A percentile compares a stretch with the other conserved stretches of the same genome.
Conservation (phyloP, 2,888 invertebrate species). For the Allolobophora icterica region DNA sequence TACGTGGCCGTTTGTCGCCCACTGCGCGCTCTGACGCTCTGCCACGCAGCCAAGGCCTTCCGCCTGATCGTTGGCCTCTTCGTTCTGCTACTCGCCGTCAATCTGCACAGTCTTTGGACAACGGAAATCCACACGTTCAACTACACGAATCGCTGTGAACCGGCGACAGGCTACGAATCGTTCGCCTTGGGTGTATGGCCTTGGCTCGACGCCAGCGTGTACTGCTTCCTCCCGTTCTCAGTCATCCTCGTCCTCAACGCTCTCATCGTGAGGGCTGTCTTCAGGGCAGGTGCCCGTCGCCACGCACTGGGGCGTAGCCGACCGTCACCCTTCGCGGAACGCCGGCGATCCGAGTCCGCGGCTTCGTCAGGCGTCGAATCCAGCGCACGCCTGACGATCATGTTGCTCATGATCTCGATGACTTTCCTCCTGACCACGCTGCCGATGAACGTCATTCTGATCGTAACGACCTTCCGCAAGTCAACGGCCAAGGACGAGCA, state of each 20-base stretch:
- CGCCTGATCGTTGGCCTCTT: slow-evolving; percentile 52
- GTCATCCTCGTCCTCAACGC: slow-evolving; percentile 56
- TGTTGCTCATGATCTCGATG: slow-evolving; percentile 46
- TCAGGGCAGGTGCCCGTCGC: slow-evolving; percentile 45
- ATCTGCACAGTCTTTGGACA: slow-evolving; percentile 60
- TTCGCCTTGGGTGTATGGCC: slow-evolving; percentile 56
- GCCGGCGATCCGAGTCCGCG: not conserved
- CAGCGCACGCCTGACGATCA: slow-evolving; percentile 43
- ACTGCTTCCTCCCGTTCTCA: slow-evolving; percentile 59
- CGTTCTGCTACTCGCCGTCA: slow-evolving; percentile 53
- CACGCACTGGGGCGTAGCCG: not conserved
- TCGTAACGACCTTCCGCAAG: slow-evolving; percentile 39
- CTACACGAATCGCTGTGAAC: slow-evolving; percentile 40
- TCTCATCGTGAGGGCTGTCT: slow-evolving; percentile 57
- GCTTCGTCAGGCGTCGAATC: slow-evolving; percentile 31
- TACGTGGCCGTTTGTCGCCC: slow-evolving; percentile 59
- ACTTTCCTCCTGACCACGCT: slow-evolving; percentile 46
- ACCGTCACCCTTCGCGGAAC: not conserved
- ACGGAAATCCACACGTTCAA: slow-evolving; percentile 33
- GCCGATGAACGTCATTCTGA: slow-evolving; percentile 43
- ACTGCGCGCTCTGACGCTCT: slow-evolving; percentile 55
- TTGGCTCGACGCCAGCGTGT: slow-evolving; percentile 59
- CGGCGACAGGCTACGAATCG: slow-evolving; percentile 35
- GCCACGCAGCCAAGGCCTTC: slow-evolving; percentile 54
- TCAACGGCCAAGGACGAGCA: slow-evolving; percentile 26